These are phyloP conservation scores for Carassius auratus DNA, from an alignment of 2,113 vertebrate genomes.

Conservation along the genomic window DNA sequence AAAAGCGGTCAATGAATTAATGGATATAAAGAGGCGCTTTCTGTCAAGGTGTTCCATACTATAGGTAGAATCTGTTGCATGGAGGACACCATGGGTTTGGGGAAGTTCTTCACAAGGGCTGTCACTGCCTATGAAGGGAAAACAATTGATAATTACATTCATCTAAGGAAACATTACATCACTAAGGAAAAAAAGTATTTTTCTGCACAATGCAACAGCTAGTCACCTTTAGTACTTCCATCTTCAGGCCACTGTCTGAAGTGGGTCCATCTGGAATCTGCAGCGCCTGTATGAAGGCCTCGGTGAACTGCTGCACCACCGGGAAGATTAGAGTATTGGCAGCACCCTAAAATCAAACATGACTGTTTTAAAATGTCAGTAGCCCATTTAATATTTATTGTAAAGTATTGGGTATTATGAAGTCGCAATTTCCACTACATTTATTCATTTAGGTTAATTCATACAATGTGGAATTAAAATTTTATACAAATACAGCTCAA, in stretches of 20 bases:
- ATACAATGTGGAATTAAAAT: neutral
- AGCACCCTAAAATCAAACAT: slow-evolving; percentile 81
- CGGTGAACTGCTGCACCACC: slow-evolving; percentile 97
- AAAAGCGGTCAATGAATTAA: slow-evolving; percentile 65
- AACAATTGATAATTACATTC: neutral
- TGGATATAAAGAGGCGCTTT: slow-evolving; percentile 99
- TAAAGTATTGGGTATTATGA: neutral
- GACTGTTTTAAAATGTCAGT: neutral
- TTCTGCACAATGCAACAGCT: neutral
- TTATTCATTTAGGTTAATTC: neutral
- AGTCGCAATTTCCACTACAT: neutral
- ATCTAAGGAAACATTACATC: too few relatives aligned
- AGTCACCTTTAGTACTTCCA: slow-evolving; percentile 95
- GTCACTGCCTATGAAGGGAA: slow-evolving; percentile 85
- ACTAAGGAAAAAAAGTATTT: neutral
- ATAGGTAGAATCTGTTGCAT: slow-evolving; percentile 99
- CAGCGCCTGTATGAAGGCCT: slow-evolving; percentile 94
- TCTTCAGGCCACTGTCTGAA: slow-evolving; percentile 95
- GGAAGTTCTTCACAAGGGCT: slow-evolving; percentile 96
- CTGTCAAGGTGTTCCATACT: slow-evolving; percentile 97
- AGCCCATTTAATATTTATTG: neutral
- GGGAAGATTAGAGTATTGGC: slow-evolving; percentile 95
- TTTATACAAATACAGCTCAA: neutral
- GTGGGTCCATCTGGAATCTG: slow-evolving; percentile 94
- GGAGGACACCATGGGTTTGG: slow-evolving; percentile 95